A percentile compares a stretch with the other conserved stretches of the same genome.
These are phyloP conservation scores for Embidobia sp. DNA, from an alignment of 2,888 invertebrate genomes.

Conservation along the genomic window DNA sequence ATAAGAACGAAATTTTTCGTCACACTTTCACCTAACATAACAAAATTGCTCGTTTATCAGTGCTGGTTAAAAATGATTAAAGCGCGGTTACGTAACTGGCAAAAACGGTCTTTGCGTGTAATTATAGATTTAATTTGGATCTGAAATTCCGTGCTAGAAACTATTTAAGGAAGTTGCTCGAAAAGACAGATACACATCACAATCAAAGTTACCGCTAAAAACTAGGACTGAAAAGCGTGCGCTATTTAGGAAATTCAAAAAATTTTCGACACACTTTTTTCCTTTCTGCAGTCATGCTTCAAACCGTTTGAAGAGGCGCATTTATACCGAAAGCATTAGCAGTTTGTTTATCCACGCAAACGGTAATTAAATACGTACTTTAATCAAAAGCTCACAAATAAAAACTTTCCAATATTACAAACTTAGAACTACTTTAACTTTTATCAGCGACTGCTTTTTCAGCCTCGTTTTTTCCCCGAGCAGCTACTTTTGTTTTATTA, in stretches of 20 bases:
- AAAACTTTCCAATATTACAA: slow-evolving; percentile 51
- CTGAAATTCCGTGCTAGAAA: slow-evolving; percentile 26
- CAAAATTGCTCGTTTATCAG: no score
- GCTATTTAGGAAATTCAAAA: background rate
- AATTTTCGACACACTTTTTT: background rate
- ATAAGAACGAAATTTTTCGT: no score
- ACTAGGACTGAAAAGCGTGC: slow-evolving; percentile 1
- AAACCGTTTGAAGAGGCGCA: background rate
- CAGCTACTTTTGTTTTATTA: slow-evolving; percentile 43
- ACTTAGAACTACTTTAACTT: slow-evolving; percentile 54
- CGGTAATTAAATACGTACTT: slow-evolving; percentile 45
- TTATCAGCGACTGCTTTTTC: slow-evolving; percentile 41
- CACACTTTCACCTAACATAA: no score
- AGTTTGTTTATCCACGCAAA: slow-evolving; percentile 8
- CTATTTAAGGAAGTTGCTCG: slow-evolving; percentile 27
- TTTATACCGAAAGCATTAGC: background rate
- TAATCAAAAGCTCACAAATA: slow-evolving; percentile 41
- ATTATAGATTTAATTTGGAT: slow-evolving; percentile 23
- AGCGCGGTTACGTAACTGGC: background rate
- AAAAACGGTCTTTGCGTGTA: slow-evolving; percentile 8
- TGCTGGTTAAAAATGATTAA: no score
- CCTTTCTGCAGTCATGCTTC: background rate
- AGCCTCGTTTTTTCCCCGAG: slow-evolving; percentile 10
- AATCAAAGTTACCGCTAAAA: slow-evolving; percentile 19
- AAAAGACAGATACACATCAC: slow-evolving; percentile 36